phyloP scores from a whole-genome alignment of 1,140 invertebrate species.

The Acarapis woodi region DNA sequence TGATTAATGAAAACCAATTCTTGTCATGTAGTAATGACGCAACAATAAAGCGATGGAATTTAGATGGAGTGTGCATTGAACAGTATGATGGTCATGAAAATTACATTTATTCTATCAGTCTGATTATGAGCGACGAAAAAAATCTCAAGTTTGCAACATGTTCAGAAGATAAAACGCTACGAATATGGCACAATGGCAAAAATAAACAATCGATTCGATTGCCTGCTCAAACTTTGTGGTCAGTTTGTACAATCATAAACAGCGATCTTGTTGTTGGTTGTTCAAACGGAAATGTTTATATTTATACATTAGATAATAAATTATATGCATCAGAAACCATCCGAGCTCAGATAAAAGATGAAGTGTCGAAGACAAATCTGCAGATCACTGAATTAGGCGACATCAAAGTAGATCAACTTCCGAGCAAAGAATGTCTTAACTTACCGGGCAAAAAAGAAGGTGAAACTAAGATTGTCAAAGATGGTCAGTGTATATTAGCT shows the following conservation, averaged over 20 bases:
- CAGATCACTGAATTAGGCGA: constrained; percentile 35
- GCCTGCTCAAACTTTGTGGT: constrained; percentile 67
- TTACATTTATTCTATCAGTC: constrained; percentile 29
- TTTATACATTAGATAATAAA: constrained; percentile 40
- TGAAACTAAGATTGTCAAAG: constrained; percentile 50
- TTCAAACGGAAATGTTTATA: constrained; percentile 13
- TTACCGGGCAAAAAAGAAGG: constrained; percentile 49
- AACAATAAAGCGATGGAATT: constrained; percentile 43
- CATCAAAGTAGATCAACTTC: constrained; percentile 51
- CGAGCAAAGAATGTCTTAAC: constrained; percentile 38
- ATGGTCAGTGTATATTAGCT: constrained; percentile 31
- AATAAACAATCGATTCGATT: constrained; percentile 38
- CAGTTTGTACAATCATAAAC: constrained; percentile 41
- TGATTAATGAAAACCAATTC: constrained; percentile 35
- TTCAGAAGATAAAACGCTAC: constrained; percentile 59
- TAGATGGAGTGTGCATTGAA: constrained; percentile 37
- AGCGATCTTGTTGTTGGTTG: constrained; percentile 59
- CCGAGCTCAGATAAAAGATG: constrained; percentile 31
- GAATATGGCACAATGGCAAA: constrained; percentile 35
- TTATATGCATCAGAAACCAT: constrained; percentile 29
- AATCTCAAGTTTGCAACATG: constrained; percentile 33
- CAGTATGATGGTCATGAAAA: constrained; percentile 46
- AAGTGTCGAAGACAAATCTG: constrained; percentile 29
- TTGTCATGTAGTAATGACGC: constrained; percentile 74
- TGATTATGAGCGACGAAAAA: constrained; percentile 24